These are phyloP conservation scores for Coryphaenoides rupestris DNA, from an alignment of 2,113 vertebrate genomes.

Conservation along the genomic window DNA sequence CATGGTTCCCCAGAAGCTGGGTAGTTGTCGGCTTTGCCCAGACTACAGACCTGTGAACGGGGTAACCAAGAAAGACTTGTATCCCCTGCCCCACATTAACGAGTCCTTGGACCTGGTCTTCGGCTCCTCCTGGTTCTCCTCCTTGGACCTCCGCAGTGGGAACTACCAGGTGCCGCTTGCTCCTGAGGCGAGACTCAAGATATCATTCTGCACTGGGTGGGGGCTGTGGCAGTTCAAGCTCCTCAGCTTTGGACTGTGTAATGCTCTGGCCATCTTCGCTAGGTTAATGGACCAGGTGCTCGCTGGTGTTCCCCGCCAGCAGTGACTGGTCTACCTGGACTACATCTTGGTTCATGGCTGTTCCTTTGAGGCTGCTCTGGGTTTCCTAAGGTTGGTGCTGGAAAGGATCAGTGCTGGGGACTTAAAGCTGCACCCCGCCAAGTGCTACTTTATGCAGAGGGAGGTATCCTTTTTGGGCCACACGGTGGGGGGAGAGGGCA, in stretches of 20 bases:
- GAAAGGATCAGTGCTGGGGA: background rate
- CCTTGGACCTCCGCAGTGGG: background rate
- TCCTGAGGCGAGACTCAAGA: background rate
- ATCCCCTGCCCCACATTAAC: too few relatives aligned
- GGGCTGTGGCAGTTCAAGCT: background rate
- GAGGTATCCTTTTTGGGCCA: background rate
- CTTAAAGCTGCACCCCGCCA: slow-evolving; percentile 20
- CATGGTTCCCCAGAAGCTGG: too few relatives aligned
- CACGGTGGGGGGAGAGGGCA: background rate
- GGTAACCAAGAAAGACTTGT: too few relatives aligned
- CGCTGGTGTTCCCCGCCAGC: background rate
- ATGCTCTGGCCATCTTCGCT: slow-evolving; percentile 7
- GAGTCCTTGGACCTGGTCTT: too few relatives aligned
- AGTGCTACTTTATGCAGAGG: slow-evolving; percentile 8
- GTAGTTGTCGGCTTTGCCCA: too few relatives aligned
- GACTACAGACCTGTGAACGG: too few relatives aligned
- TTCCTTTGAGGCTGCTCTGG: background rate
- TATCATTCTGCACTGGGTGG: background rate
- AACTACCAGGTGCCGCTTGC: background rate
- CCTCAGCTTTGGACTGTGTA: background rate
- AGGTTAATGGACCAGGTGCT: background rate
- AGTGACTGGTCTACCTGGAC: too few relatives aligned
- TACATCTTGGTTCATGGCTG: slow-evolving; percentile 5
- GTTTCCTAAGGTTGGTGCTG: background rate
- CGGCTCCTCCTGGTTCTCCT: background rate